Evolutionary conservation across 2,888 invertebrate genomes (phyloP).

Genomic region (Anthrax anthrax): DNA sequence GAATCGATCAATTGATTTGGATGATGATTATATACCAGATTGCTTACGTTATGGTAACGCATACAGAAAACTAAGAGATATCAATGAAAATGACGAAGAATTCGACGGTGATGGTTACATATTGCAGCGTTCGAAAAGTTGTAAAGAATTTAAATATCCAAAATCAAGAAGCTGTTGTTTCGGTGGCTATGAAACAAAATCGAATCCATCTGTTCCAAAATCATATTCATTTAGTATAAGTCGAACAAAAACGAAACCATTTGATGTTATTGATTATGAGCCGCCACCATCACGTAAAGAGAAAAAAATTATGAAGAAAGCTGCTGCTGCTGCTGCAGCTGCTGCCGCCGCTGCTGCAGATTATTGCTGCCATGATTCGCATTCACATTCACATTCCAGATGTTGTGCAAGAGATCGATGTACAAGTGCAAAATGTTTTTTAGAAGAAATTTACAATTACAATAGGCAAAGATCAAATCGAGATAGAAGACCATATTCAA

Average conservation of each 20-base stretch:
- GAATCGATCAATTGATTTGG: slow-evolving; percentile 32
- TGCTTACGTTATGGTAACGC: slow-evolving; percentile 23
- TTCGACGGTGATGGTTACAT: slow-evolving; percentile 16
- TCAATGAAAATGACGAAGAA: slow-evolving; percentile 27
- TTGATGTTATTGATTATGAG: slow-evolving; percentile 32
- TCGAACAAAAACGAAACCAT: slow-evolving; percentile 28
- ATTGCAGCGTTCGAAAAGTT: slow-evolving; percentile 29
- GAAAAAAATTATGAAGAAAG: slow-evolving; percentile 24
- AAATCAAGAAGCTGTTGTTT: slow-evolving; percentile 34
- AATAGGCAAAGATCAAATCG: slow-evolving; percentile 10
- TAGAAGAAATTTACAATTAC: slow-evolving; percentile 28
- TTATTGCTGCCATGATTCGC: slow-evolving; percentile 21
- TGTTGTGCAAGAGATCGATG: slow-evolving; percentile 31
- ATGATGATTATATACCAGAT: slow-evolving; percentile 30
- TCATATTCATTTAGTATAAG: slow-evolving; percentile 31
- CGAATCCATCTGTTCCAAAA: slow-evolving; percentile 24
- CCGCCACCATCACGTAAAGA: slow-evolving; percentile 24
- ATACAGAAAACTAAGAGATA: slow-evolving; percentile 27
- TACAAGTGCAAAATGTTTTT: slow-evolving; percentile 29
- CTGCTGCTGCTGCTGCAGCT: slow-evolving; percentile 14
- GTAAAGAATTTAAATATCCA: slow-evolving; percentile 32
- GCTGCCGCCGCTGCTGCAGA: slow-evolving; percentile 14
- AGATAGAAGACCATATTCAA: slow-evolving; percentile 11
- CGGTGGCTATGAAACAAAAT: slow-evolving; percentile 22
- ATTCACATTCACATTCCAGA: slow-evolving; percentile 7